These are phyloP conservation scores for Scylla paramamosain DNA, from an alignment of 1,140 invertebrate genomes.

Conservation along the genomic window DNA sequence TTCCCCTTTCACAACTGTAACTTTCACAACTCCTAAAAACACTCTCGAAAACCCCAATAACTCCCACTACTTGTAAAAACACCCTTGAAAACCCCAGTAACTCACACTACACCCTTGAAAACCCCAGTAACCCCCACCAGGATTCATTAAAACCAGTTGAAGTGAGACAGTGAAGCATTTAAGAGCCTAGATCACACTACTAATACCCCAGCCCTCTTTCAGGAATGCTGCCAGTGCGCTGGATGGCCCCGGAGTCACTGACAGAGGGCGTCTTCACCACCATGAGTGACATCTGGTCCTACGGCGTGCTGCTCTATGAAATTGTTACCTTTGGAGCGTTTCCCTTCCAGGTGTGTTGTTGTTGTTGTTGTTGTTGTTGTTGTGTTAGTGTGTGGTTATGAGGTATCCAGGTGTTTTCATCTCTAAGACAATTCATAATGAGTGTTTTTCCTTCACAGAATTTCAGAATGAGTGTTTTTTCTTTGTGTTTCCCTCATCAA, in stretches of 20 bases:
- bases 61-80: not conserved
- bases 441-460: too few species aligned
- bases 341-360: constrained; percentile 84
- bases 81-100: too few species aligned
- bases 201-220: not conserved
- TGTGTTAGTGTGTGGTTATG: not conserved
- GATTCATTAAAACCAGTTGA: not conserved
- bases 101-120: too few species aligned
- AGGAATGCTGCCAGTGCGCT: constrained; percentile 89
- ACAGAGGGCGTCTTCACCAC: constrained; percentile 89
- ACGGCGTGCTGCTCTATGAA: constrained; percentile 91
- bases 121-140: too few species aligned
- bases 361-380: not conserved
- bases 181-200: too few species aligned
- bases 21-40: not conserved
- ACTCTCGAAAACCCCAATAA: too few species aligned
- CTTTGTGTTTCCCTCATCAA: too few species aligned
- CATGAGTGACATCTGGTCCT: constrained; percentile 93
- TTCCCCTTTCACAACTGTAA: not conserved
- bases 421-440: too few species aligned
- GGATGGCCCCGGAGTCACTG: constrained; percentile 95
- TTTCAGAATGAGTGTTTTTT: too few species aligned
- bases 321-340: constrained; percentile 93
- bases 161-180: too few species aligned
- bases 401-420: too few species aligned